phyloP scores from a whole-genome alignment of 1,140 invertebrate species.

The Ips typographus region DNA sequence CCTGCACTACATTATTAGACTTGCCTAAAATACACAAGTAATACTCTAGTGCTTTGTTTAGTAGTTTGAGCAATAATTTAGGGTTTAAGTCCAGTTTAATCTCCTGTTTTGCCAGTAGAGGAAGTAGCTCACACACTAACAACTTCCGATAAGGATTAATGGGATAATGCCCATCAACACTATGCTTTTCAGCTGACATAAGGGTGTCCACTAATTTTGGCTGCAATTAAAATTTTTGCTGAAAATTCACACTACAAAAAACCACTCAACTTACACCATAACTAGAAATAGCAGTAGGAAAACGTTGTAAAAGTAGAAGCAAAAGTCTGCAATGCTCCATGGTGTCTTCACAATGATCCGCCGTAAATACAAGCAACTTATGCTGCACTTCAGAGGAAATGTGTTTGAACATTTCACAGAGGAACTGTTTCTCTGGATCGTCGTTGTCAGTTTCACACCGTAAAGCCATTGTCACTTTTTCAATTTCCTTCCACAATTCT shows the following conservation, averaged over 20 bases:
- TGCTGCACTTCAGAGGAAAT: conserved; percentile 67
- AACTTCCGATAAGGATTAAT: conserved; percentile 74
- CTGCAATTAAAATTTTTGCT: conserved; percentile 47
- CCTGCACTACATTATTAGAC: conserved; percentile 37
- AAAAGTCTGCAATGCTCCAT: conserved; percentile 83
- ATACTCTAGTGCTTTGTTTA: conserved; percentile 62
- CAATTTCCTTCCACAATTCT: conserved; percentile 78
- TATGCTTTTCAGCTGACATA: conserved; percentile 74
- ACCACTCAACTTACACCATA: conserved; percentile 64
- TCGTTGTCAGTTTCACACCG: conserved; percentile 59
- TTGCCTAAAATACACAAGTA: conserved; percentile 53
- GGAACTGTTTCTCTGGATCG: conserved; percentile 57
- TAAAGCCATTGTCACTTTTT: conserved; percentile 73
- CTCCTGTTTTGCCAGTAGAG: conserved; percentile 64
- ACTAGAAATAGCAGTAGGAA: conserved; percentile 74
- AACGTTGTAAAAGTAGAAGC: conserved; percentile 74
- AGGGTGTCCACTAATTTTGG: conserved; percentile 71
- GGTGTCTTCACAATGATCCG: conserved; percentile 82
- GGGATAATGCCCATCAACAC: conserved; percentile 58
- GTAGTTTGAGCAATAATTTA: conserved; percentile 66
- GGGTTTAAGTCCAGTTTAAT: conserved; percentile 60
- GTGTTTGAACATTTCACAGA: conserved; percentile 56
- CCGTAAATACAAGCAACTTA: conserved; percentile 73
- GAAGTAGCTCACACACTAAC: conserved; percentile 73
- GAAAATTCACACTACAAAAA: conserved; percentile 1